These are phyloP conservation scores for Heliconius congener DNA, from an alignment of 1,140 invertebrate genomes.

Conservation along the genomic window DNA sequence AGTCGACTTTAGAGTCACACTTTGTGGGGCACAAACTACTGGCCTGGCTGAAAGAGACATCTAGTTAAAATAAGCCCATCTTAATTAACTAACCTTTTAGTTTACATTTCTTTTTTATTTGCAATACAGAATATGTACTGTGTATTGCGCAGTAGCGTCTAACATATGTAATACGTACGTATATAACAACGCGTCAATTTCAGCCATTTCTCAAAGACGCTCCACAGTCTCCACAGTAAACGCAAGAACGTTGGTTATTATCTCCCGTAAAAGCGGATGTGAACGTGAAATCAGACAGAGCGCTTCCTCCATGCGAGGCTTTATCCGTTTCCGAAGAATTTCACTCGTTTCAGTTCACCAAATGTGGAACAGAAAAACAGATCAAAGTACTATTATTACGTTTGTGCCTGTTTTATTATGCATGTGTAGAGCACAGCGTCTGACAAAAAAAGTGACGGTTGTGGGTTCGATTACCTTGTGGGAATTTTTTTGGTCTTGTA, in stretches of 20 bases:
- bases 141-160: no score
- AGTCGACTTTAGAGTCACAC: no score
- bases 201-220: background rate
- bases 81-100: no score
- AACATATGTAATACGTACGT: background rate
- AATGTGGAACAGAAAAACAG: slow-evolving; percentile 18
- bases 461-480: no score
- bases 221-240: background rate
- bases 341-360: slow-evolving; percentile 17
- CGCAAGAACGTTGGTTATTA: background rate
- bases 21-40: no score
- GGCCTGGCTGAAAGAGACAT: no score
- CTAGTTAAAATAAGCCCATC: no score
- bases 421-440: no score
- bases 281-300: slow-evolving; percentile 18
- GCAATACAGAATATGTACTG: no score
- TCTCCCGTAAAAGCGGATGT: slow-evolving; percentile 4
- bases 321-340: slow-evolving; percentile 25
- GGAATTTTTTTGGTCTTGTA: no score
- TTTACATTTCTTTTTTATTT: no score
- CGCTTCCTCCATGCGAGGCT: slow-evolving; percentile 17
- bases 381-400: slow-evolving; percentile 19
- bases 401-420: background rate
- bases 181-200: background rate
- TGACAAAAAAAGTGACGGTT: no score